These are phyloP conservation scores for Balanococcus diminutus DNA, from an alignment of 2,888 invertebrate genomes.

Conservation along the genomic window DNA sequence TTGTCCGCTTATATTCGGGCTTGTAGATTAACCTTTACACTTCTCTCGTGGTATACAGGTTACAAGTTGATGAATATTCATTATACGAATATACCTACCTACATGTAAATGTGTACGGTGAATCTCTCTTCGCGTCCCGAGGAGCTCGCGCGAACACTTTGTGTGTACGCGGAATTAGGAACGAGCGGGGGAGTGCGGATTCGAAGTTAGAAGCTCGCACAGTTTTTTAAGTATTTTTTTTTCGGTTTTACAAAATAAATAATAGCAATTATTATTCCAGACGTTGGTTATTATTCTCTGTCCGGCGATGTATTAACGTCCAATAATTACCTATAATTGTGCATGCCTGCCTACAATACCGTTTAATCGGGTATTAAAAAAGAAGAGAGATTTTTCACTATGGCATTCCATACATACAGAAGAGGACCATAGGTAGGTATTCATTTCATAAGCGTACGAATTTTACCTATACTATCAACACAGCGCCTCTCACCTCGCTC, in stretches of 20 bases:
- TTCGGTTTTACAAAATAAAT: conserved; percentile 16
- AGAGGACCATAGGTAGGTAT: not conserved
- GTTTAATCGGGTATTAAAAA: conserved; percentile 20
- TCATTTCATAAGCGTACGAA: not conserved
- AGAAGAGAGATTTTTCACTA: not conserved
- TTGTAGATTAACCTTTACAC: conserved; percentile 35
- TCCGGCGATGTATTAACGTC: conserved; percentile 19
- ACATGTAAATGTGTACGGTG: not conserved
- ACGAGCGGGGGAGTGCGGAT: not conserved
- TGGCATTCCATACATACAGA: not conserved
- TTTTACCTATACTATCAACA: not conserved
- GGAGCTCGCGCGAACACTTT: not conserved
- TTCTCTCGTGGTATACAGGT: conserved; percentile 35
- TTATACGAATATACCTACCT: not conserved
- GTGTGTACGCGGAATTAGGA: not conserved
- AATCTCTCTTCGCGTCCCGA: not conserved
- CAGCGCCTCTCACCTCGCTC: not conserved
- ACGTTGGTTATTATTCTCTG: conserved; percentile 37
- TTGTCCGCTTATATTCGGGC: not conserved
- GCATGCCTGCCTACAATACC: not conserved
- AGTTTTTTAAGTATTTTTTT: not conserved
- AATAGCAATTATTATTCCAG: conserved; percentile 34
- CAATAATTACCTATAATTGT: conserved; percentile 13
- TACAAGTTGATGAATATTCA: conserved; percentile 41
- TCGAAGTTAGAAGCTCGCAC: not conserved